Evolutionary conservation across 2,888 invertebrate species (phyloP).

Genomic region (Drosophila mimica): DNA sequence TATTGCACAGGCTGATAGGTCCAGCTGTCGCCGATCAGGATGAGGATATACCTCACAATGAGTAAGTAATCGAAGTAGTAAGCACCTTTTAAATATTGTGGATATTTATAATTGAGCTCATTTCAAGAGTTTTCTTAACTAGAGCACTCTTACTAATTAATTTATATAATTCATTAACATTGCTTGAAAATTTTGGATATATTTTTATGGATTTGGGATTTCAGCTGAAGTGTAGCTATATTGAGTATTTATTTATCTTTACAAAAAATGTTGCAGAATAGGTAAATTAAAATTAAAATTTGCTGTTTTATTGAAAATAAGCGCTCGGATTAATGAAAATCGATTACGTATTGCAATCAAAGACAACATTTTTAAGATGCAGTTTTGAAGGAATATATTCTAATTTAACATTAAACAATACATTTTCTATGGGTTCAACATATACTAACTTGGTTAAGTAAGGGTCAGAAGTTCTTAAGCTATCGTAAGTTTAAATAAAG

Average conservation of each 20-base stretch:
- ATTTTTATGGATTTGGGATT: rapidly evolving
- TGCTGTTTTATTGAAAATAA: no score
- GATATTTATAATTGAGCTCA: neutral
- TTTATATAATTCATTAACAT: neutral
- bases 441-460: neutral
- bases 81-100: neutral
- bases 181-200: neutral
- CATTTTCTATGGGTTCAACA: neutral
- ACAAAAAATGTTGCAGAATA: neutral
- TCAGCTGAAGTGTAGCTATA: neutral
- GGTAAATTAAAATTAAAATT: no score
- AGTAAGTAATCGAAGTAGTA: slow-evolving; percentile 87
- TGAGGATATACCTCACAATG: slow-evolving; percentile 95
- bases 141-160: neutral
- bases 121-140: neutral
- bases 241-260: neutral
- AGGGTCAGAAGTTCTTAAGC: neutral
- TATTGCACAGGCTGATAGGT: slow-evolving; percentile 78
- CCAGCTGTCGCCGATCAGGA: slow-evolving; percentile 88
- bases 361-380: neutral
- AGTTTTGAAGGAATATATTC: neutral
- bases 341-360: neutral
- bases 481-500: neutral
- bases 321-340: neutral
- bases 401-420: neutral